These are phyloP conservation scores for Trachemys scripta DNA, from an alignment of 2,113 vertebrate genomes.

Conservation along the genomic window DNA sequence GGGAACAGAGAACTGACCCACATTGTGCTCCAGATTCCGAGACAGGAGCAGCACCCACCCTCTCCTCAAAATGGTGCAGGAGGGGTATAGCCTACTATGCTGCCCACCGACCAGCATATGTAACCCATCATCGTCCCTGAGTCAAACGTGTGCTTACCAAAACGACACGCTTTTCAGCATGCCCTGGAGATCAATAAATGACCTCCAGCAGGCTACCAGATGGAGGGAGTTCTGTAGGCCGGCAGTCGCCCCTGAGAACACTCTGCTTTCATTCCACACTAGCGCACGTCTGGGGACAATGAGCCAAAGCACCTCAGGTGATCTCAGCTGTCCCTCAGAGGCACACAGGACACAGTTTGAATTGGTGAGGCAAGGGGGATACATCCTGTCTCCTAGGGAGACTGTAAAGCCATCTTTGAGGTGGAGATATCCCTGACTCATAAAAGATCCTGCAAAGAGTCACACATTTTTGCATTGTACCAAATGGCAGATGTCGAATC, in stretches of 20 bases:
- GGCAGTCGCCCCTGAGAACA: not conserved
- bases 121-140: not conserved
- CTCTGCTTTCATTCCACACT: not conserved
- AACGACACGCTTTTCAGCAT: not conserved
- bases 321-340: not conserved
- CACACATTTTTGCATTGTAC: not conserved
- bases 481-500: not conserved
- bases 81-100: no score
- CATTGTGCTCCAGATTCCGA: no score
- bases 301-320: not conserved
- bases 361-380: not conserved
- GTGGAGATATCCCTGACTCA: not conserved
- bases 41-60: no score
- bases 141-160: not conserved
- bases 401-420: not conserved
- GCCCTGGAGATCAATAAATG: not conserved
- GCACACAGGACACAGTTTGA: not conserved
- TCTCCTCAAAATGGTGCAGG: no score
- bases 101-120: not conserved
- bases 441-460: not conserved
- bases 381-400: not conserved
- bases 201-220: not conserved
- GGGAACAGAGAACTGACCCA: no score
- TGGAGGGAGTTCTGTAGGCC: not conserved
- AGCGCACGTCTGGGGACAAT: not conserved